Percentiles rank a stretch among this genome's conserved stretches.
Conservation (phyloP, 2,888 invertebrate genomes). For the Listrodromus nycthemerus region DNA sequence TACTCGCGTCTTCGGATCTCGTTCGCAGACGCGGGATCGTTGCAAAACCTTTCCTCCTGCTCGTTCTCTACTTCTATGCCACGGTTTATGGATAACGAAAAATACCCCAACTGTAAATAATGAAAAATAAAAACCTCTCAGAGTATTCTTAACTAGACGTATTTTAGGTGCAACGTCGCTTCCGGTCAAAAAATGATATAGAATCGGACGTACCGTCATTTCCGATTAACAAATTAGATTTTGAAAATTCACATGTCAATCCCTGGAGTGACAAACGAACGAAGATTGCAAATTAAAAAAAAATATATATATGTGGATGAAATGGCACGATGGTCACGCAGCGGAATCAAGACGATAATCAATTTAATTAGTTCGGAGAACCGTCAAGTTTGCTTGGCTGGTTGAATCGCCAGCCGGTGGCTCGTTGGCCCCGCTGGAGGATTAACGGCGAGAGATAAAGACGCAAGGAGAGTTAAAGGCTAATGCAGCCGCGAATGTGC, state of each 20-base stretch:
- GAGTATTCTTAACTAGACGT: no score
- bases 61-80: not conserved
- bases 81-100: not conserved
- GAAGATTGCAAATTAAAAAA: not conserved
- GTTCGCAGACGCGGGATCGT: constrained; percentile 9
- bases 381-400: constrained; percentile 62
- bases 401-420: constrained; percentile 38
- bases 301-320: not conserved
- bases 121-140: not conserved
- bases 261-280: not conserved
- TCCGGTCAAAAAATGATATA: no score
- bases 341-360: constrained; percentile 61
- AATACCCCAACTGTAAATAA: constrained; percentile 8
- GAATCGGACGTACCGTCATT: no score
- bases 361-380: constrained; percentile 67
- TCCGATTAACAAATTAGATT: no score
- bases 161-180: no score
- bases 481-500: constrained; percentile 65
- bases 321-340: constrained; percentile 26
- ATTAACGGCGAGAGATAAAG: constrained; percentile 66
- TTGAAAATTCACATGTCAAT: not conserved
- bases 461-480: constrained; percentile 64
- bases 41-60: not conserved
- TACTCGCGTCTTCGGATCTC: constrained; percentile 55
- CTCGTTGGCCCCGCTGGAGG: constrained; percentile 53